Evolutionary conservation across 2,888 invertebrate species (phyloP).

Genomic region (Polyommatus icarus): DNA sequence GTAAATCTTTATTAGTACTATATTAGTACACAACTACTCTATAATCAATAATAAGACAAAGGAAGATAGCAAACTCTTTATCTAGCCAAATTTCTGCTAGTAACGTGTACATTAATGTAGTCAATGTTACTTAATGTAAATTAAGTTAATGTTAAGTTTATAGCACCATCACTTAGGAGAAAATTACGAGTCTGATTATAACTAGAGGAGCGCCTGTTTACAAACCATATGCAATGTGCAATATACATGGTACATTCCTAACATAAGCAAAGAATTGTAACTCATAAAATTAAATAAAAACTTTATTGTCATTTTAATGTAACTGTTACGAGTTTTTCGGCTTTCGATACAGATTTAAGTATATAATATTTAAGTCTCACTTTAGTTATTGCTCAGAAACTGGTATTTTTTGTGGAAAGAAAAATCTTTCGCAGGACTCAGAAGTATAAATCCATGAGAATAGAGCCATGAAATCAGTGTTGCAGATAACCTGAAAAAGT

Average conservation of each 20-base stretch:
- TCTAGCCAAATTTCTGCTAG: background rate
- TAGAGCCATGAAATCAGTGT: no score
- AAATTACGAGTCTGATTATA: constrained; percentile 31
- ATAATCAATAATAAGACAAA: no score
- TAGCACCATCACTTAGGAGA: background rate
- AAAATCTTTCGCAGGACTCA: no score
- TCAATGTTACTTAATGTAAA: background rate
- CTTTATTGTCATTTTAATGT: background rate
- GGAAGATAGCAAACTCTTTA: background rate
- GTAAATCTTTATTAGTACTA: no score
- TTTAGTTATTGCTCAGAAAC: no score
- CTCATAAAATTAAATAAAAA: constrained; percentile 36
- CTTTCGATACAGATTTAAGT: background rate
- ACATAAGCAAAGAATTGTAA: constrained; percentile 39
- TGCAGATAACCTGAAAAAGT: no score
- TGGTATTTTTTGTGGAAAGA: no score
- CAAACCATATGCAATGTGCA: constrained; percentile 50
- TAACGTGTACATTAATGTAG: background rate
- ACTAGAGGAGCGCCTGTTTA: constrained; percentile 40
- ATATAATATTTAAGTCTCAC: no score
- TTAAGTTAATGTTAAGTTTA: background rate
- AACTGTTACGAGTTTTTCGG: background rate
- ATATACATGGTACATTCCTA: constrained; percentile 46
- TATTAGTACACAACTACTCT: no score
- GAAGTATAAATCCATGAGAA: no score